A percentile compares a stretch with the other conserved stretches of the same genome.
phyloP scores from a whole-genome alignment of 2,797 vertebrate species.

The Sebastes steindachneri region DNA sequence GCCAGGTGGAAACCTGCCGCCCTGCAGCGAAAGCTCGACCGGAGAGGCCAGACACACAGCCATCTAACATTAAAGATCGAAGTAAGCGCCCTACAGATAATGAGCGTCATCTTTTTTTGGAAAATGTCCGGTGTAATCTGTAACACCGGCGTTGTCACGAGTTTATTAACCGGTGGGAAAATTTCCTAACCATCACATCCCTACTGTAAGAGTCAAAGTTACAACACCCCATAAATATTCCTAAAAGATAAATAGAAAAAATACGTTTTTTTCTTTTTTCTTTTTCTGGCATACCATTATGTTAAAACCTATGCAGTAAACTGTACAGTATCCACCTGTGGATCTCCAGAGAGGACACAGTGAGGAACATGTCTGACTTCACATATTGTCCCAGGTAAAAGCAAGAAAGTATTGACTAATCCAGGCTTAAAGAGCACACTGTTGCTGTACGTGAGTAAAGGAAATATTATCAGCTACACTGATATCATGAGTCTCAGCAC shows the following conservation, averaged over 20 bases:
- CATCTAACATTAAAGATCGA: too few species aligned
- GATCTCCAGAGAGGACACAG: background rate
- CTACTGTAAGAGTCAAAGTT: background rate
- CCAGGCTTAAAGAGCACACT: background rate
- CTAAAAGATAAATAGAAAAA: background rate
- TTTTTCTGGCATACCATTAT: background rate
- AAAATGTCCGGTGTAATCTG: too few species aligned
- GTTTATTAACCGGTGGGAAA: too few species aligned
- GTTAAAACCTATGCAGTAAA: background rate
- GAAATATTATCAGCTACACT: background rate
- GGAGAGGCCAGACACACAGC: too few species aligned
- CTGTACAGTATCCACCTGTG: background rate
- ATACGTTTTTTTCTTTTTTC: too few species aligned
- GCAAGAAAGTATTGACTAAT: background rate
- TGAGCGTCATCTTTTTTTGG: too few species aligned
- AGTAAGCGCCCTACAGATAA: too few species aligned
- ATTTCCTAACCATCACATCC: too few species aligned
- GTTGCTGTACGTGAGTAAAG: background rate
- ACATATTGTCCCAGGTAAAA: background rate
- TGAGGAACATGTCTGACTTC: background rate
- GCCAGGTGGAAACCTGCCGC: accelerated
- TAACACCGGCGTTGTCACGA: too few species aligned
- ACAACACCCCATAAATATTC: background rate
- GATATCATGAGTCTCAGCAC: background rate
- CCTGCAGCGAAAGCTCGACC: too few species aligned